Evolutionary conservation across 2,113 vertebrate species (phyloP).

Genomic region (Thinocorus orbignyianus): DNA sequence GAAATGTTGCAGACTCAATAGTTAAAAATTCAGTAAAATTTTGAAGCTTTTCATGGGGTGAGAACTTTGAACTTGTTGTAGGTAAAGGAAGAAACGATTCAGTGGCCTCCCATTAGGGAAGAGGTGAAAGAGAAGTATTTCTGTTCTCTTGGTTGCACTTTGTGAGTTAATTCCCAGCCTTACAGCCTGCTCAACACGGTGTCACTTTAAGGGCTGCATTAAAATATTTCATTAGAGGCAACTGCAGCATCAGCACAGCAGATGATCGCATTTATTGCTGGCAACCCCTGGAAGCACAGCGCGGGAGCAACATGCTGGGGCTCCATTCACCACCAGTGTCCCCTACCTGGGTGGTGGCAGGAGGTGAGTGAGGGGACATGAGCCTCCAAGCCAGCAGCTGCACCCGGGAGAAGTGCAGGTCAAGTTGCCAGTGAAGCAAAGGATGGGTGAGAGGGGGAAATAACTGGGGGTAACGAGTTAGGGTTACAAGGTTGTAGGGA

Average conservation of each 20-base stretch:
- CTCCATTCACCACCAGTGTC: accelerated
- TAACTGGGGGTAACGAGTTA: neutral
- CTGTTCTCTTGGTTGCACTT: neutral
- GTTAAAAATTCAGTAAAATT: neutral
- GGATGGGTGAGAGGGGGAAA: neutral
- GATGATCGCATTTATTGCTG: accelerated
- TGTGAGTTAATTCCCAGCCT: neutral
- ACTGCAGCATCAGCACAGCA: slow-evolving; percentile 8
- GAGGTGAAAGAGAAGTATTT: neutral
- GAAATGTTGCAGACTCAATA: neutral
- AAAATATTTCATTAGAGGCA: neutral
- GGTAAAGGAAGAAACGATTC: neutral
- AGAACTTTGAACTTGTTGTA: neutral
- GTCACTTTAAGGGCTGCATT: neutral
- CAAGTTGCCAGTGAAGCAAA: neutral
- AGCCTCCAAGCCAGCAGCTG: neutral
- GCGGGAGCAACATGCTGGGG: neutral
- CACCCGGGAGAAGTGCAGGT: accelerated
- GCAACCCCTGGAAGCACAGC: neutral
- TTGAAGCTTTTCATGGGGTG: neutral
- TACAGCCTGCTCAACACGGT: accelerated
- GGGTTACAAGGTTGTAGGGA: neutral
- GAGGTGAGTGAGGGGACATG: neutral
- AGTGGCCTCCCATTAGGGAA: neutral
- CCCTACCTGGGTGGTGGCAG: neutral